Evolutionary conservation across 1,140 invertebrate genomes (phyloP), one percentile per base, ranked within the genome.

Genomic region (Trypoxylus dichotomus): DNA sequence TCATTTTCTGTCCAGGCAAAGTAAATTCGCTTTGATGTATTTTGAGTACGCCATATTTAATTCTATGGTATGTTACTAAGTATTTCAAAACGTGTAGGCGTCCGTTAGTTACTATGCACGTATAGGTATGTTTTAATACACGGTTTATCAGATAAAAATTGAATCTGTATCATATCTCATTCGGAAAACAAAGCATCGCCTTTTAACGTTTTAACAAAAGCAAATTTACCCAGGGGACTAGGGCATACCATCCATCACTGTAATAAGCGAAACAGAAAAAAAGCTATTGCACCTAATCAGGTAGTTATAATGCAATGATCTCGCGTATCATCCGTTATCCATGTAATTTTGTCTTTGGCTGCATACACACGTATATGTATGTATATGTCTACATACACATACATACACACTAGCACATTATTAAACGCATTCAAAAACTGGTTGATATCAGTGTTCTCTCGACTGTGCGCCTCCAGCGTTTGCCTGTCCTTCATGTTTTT

Each of bases 401-500:
- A 68, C 27, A 27, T 29, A 68, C 24, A 68, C 60, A 68, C 27
- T 8, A 68, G 24, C 60, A 68, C 60, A 68, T 68, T 74, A 74
- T 74, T 74, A 74, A 74, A 74, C 32, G 72, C 72, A 74, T 74
- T 74, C 72, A 54, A 75, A 75, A 75, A 75, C 74, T 75, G 74
- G 74, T 80, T 78, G 75, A 76, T 78, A 78, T 75, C 79, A 78
- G 74, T 29, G 74, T 68, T 60, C 74, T 63, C 74, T 76, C 72
- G 77, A 29, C 60, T 68, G 47, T 54, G 47, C 47, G 77, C 79
- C 77, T 63, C 71, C 29, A 74, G 79, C 72, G 47, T 76, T 76
- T 60, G 74, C 29, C 58, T 77, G 79, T 75, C 79, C 79, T 80
- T 80, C 78, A 76, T 75, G 78, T 79, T 79, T 79, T 77, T 78